Evolutionary conservation across 1,140 invertebrate species (phyloP), one percentile per base, ranked within the genome.

Genomic region (Copidosoma floridanum): DNA sequence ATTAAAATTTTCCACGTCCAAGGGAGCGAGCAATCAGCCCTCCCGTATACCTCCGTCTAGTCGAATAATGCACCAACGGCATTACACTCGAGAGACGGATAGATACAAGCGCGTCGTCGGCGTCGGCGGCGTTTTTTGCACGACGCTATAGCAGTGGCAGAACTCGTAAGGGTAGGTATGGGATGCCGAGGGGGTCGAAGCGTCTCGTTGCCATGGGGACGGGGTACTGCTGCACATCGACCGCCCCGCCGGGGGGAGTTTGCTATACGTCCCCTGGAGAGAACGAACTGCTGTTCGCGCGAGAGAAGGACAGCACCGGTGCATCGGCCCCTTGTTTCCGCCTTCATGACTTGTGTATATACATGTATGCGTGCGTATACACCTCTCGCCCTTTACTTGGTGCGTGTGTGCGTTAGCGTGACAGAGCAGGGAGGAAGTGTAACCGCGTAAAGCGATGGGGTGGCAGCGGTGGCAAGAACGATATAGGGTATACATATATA

Each of bases 171-270:
- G n/a, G n/a, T n/a, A n/a, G n/a, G n/a, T n/a, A n/a, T n/a, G 16
- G 51, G 43, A 55, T 52, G 29, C 35, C 37, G 41, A 40, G 40
- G 35, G 40, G 35, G 50, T 71, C 75, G 73, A 72, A 73, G 76
- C 76, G 78, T 79, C 78, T 80, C 62, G 78, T 79, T 77, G 69
- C 71, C 73, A 78, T 79, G 73, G 73, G 64, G 70, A 80, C 74
- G 67, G n/a, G n/a, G n/a, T n/a, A n/a, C 71, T 71, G 76, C 48
- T 59, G 57, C 57, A 59, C 77, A 80, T 80, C 78, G 78, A 80
- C 76, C 78, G 71, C 66, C 63, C 65, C 72, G 70, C 67, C 62
- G 70, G 67, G 64, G 61, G 55, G 35, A 29, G 27, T 32, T 37
- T 26, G 29, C 23, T 20, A 14, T 26, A 23, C 47, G 46, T 58